Evolutionary conservation across 2,113 vertebrate genomes (phyloP), one percentile per base, ranked within the genome.

Genomic region (Elephas maximus): DNA sequence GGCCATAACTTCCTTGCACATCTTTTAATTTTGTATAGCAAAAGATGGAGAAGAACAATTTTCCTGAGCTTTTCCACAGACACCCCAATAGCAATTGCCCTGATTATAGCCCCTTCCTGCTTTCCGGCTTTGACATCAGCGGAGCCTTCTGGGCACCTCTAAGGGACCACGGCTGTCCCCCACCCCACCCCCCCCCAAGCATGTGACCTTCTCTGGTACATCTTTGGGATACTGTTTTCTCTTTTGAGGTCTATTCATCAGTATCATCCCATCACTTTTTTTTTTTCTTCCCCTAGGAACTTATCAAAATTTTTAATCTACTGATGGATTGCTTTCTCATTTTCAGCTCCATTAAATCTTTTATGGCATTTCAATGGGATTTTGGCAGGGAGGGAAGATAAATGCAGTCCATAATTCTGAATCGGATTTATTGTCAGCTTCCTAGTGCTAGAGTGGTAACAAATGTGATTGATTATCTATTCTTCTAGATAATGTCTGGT

Each of bases 71-170:
- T 20, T 62, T 90, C 53, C 23, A 80, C 0, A 80, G 63, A 51
- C 4, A 30, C 4, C 12, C 23, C 14, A 12, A 65, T 67, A 51
- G 17, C 21, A 48, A 26, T 14, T 76, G 4, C 12, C 48, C 28
- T 88, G 20, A 90, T 62, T 74, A 51, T 2, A 83, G 23, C 6
- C 28, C 41, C 21, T 26, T 76, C 28, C 45, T 91, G 15, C 10
- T 84, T 90, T 90, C 53, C 83, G 69, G 37, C 21, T 83, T 83
- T n/a, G 33, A 26, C 24, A 73, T 93, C n/a, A 90, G 30, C n/a
- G 20, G 37, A 15, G 37, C 33, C 21, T 73, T 20, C 45, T 73
- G 28, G 37, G 15, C 8, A 41, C 15, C 28, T 48, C n/a, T 33
- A 33, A 93, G 62, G 23, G n/a, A 82, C 78, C 12, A 15, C 10